These are phyloP conservation scores for Augochlorella aurata DNA, from an alignment of 2,888 invertebrate genomes.

Conservation along the genomic window DNA sequence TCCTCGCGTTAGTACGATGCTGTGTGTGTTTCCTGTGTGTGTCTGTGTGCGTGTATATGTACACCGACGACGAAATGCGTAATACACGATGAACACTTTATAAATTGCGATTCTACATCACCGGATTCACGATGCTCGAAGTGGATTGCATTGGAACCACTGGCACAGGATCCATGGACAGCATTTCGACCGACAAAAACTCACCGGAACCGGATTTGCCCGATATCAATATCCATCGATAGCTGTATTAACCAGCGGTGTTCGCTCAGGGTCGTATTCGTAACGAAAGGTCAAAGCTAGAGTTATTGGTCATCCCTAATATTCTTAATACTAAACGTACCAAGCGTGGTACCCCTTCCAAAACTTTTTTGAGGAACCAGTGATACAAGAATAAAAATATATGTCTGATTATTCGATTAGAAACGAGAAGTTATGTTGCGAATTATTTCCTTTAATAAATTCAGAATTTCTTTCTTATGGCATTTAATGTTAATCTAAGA, in stretches of 20 bases:
- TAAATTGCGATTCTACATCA: constrained; percentile 54
- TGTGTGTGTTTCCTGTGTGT: not conserved
- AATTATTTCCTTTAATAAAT: too few relatives aligned
- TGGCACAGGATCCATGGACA: not conserved
- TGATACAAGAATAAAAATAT: too few relatives aligned
- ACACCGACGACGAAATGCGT: constrained; percentile 39
- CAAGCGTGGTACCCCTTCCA: not conserved
- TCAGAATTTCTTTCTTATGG: too few relatives aligned
- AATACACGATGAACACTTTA: constrained; percentile 56
- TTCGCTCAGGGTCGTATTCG: not conserved
- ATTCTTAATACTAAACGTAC: not conserved
- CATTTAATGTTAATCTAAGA: too few relatives aligned
- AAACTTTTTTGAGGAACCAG: not conserved
- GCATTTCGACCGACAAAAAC: not conserved
- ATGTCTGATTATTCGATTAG: too few relatives aligned
- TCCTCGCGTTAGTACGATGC: constrained; percentile 22
- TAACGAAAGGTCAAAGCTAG: not conserved
- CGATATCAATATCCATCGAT: not conserved
- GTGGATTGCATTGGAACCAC: not conserved
- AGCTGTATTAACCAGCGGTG: not conserved
- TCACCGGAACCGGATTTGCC: not conserved
- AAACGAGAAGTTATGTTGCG: too few relatives aligned
- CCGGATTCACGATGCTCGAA: constrained; percentile 37
- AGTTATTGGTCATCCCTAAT: not conserved
- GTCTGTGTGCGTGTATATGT: not conserved